These are phyloP conservation scores for Characodon lateralis DNA, from an alignment of 2,797 vertebrate species.

Conservation along the genomic window DNA sequence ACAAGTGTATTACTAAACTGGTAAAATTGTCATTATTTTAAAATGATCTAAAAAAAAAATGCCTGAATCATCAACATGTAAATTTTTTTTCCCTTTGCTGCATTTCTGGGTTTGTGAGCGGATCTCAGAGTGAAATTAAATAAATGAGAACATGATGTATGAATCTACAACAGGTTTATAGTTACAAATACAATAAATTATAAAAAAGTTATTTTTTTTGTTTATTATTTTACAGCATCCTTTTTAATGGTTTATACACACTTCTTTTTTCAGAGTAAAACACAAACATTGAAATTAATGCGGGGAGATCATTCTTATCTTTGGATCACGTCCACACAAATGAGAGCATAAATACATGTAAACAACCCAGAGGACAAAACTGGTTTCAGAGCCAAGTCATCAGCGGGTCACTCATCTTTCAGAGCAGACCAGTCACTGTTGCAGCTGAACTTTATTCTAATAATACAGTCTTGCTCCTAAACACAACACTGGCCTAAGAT, in stretches of 20 bases:
- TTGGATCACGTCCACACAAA: conserved; percentile 30
- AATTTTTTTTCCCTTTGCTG: too few relatives aligned
- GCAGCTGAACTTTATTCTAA: conserved; percentile 12
- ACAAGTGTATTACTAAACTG: too few relatives aligned
- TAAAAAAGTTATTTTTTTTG: neutral
- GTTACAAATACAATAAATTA: neutral
- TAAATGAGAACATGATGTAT: neutral
- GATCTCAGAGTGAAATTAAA: neutral
- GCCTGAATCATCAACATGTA: too few relatives aligned
- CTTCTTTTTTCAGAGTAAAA: conserved; percentile 18
- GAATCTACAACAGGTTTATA: neutral
- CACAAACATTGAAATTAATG: conserved; percentile 16
- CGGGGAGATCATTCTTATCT: conserved; percentile 10
- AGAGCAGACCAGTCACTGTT: conserved; percentile 19
- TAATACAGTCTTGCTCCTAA: neutral
- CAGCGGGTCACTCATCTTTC: conserved; percentile 11
- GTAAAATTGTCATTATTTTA: too few relatives aligned
- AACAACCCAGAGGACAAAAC: conserved; percentile 25
- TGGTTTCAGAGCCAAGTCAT: conserved; percentile 14
- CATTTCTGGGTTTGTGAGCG: too few relatives aligned
- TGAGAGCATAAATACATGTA: conserved; percentile 51
- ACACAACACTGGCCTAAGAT: neutral
- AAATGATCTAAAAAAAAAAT: too few relatives aligned
- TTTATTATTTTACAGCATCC: neutral
- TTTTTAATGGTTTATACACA: neutral